A percentile compares a stretch with the other conserved stretches of the same genome.
Conservation (phyloP, 2,888 invertebrate genomes). For the Cynaeus angustus region DNA sequence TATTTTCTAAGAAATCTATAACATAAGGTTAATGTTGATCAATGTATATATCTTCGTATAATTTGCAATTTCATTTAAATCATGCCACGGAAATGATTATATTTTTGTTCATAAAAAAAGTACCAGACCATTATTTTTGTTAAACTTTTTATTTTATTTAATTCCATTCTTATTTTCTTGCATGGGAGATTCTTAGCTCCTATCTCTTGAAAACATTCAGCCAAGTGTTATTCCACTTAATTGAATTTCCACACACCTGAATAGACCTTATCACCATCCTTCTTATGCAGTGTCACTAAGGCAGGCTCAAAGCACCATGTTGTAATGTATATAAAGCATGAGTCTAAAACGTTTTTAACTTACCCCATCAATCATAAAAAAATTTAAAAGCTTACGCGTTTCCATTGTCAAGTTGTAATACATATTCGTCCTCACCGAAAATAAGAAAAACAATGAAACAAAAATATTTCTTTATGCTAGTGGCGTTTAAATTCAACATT, state of each 20-base stretch:
- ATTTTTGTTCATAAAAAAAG: no score
- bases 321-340: conserved; percentile 25
- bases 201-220: conserved; percentile 58
- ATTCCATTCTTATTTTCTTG: conserved; percentile 44
- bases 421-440: background rate
- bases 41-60: no score
- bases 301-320: conserved; percentile 19
- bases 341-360: conserved; percentile 43
- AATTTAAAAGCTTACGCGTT: conserved; percentile 21
- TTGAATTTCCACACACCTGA: conserved; percentile 55
- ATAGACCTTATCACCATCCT: conserved; percentile 37
- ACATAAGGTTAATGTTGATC: no score
- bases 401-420: conserved; percentile 21
- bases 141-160: conserved; percentile 25
- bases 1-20: no score
- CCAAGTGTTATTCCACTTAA: conserved; percentile 58
- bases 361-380: conserved; percentile 41
- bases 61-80: no score
- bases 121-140: no score
- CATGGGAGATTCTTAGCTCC: conserved; percentile 35
- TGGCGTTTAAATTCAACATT: no score
- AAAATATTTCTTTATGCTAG: no score
- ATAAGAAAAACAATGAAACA: no score
- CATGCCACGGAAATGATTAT: no score
- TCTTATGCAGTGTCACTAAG: conserved; percentile 40